These are phyloP conservation scores for Muscicapa adusta DNA, from an alignment of 2,113 vertebrate genomes.

Conservation along the genomic window DNA sequence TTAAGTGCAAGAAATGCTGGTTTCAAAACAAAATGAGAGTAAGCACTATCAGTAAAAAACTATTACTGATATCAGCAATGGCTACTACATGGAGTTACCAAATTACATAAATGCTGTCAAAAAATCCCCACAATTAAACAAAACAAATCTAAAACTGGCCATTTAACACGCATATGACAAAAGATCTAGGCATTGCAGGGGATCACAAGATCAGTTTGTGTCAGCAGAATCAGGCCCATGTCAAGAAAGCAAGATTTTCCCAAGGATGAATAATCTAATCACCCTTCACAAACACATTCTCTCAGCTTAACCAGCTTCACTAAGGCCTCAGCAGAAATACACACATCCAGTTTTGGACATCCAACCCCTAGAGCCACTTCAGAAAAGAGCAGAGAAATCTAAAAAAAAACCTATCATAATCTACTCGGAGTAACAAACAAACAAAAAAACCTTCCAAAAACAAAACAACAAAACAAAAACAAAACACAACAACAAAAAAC, in stretches of 20 bases:
- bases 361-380: not conserved
- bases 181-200: not conserved
- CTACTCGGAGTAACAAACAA: too few relatives aligned
- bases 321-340: not conserved
- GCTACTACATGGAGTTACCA: not conserved
- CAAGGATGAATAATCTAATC: not conserved
- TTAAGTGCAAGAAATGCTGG: not conserved
- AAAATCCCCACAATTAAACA: not conserved
- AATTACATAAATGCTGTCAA: not conserved
- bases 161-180: not conserved
- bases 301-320: not conserved
- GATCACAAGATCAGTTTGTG: not conserved
- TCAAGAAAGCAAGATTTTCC: not conserved
- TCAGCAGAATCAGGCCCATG: not conserved
- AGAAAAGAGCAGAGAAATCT: not conserved
- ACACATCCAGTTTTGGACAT: not conserved
- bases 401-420: fast-evolving
- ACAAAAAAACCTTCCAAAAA: too few relatives aligned
- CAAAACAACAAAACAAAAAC: too few relatives aligned
- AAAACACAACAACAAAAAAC: not conserved
- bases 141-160: not conserved
- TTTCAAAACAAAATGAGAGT: not conserved
- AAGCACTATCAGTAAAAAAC: too few relatives aligned
- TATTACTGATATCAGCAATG: not conserved
- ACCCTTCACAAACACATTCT: not conserved